Evolutionary conservation across 2,113 vertebrate species (phyloP), one percentile per base, ranked within the genome.

Genomic region (Oreochromis niloticus): DNA sequence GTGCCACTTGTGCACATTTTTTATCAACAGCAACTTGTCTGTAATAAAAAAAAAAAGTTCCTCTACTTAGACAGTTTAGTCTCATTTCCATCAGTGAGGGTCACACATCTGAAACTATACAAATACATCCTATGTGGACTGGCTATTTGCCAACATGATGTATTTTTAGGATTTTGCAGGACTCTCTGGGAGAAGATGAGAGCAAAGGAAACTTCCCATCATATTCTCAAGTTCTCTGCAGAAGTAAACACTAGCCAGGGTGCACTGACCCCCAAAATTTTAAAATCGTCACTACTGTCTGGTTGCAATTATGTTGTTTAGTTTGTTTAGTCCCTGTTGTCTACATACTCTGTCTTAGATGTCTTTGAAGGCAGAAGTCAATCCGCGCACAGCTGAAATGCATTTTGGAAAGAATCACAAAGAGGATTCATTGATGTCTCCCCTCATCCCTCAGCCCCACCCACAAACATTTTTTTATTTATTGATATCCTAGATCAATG

Each of bases 221-320:
- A 82, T 46, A 73, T 83, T 80, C 85, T 52, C 11, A 82, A 12
- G 4, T 71, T 80, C 24, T 39, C 19, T 71, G 16, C 55, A 46
- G 24, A 56, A 43, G 56, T 55, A 93, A 93, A 92, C 87, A 91
- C 71, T 50, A 81, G 81, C 55, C 14, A 48, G 5, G 10, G 57
- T 17, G 89, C 79, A 85, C 7, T 88, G 34, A 66, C 36, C 55
- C 14, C 6, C 48, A 19, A 87, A 87, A 79, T 78, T 84, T 41
- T 54, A 88, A 82, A 89, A 39, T 87, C 41, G 6, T 27, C 36
- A 36, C 56, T 46, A 59, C 22, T 27, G 87, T 16, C 92, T 93
- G 94, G 39, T 87, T 90, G 34, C 88, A 95, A 93, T 96, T 93
- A 93, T 92, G 22, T 46, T 30, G n/a, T 66, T 86, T 30, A 5